Percentiles rank a stretch among this genome's conserved stretches.
Evolutionary conservation across 1,140 invertebrate genomes (phyloP).

Genomic region (Steinernema khuongi): DNA sequence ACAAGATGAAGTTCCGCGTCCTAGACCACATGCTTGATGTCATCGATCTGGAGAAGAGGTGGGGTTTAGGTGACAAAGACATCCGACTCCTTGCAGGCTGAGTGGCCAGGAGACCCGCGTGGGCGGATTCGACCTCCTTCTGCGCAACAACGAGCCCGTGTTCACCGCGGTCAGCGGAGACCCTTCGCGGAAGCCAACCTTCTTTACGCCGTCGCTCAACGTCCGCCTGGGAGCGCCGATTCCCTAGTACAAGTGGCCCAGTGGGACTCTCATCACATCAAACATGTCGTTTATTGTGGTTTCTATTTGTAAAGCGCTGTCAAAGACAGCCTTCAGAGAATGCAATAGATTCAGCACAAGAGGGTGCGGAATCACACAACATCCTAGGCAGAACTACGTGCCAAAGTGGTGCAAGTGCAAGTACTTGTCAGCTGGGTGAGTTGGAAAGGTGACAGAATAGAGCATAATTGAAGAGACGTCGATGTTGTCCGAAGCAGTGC

Average conservation of each 20-base stretch:
- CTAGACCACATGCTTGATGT: constrained; percentile 63
- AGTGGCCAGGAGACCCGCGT: constrained; percentile 40
- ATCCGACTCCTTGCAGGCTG: constrained; percentile 30
- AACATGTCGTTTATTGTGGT: too few species aligned
- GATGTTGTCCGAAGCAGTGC: background rate
- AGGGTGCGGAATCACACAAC: too few species aligned
- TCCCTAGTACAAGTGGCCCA: too few species aligned
- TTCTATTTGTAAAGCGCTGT: too few species aligned
- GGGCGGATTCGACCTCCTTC: constrained; percentile 48
- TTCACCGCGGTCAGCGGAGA: constrained; percentile 25
- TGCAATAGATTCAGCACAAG: too few species aligned
- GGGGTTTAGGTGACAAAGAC: background rate
- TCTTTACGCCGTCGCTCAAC: constrained; percentile 40
- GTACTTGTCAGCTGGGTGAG: too few species aligned
- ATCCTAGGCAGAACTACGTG: too few species aligned
- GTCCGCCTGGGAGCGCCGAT: constrained; percentile 48
- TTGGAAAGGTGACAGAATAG: too few species aligned
- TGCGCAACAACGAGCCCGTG: constrained; percentile 42
- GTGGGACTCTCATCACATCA: too few species aligned
- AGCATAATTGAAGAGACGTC: too few species aligned
- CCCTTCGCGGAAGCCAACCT: constrained; percentile 16
- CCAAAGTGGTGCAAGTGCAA: too few species aligned
- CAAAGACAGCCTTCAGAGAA: too few species aligned
- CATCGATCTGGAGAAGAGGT: constrained; percentile 63
- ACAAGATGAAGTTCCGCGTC: constrained; percentile 62